phyloP scores from a whole-genome alignment of 2,888 invertebrate genomes.

The Archips xylosteana region DNA sequence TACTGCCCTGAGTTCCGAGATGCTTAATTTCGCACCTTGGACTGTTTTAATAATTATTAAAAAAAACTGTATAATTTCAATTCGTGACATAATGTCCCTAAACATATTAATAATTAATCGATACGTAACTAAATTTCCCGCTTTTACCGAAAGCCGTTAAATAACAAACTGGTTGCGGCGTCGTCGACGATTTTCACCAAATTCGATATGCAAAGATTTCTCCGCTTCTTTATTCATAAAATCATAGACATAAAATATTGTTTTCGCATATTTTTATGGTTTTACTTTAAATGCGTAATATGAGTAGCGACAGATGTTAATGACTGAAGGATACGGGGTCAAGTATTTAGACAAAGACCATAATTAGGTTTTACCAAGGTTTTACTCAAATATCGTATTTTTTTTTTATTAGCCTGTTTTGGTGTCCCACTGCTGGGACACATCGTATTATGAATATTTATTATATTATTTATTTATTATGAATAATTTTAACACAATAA shows the following conservation, averaged over 20 bases:
- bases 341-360: not conserved
- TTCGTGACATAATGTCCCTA: conserved; percentile 35
- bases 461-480: too few relatives aligned
- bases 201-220: conserved; percentile 52
- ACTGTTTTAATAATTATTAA: too few relatives aligned
- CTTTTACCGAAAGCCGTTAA: conserved; percentile 55
- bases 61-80: conserved; percentile 8
- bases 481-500: too few relatives aligned
- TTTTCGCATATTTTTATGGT: conserved; percentile 36
- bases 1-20: not conserved
- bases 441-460: too few relatives aligned
- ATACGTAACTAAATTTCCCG: conserved; percentile 44
- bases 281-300: conserved; percentile 5
- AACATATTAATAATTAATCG: conserved; percentile 33
- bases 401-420: too few relatives aligned
- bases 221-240: conserved; percentile 56
- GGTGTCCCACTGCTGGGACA: too few relatives aligned
- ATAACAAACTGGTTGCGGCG: conserved; percentile 69
- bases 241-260: conserved; percentile 45
- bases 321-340: not conserved
- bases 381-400: too few relatives aligned
- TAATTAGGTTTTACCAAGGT: too few relatives aligned
- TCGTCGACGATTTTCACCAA: conserved; percentile 52
- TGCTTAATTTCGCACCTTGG: not conserved
- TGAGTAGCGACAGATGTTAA: not conserved